phyloP scores from a whole-genome alignment of 2,888 invertebrate genomes.

The Leptinotarsa haldemani region DNA sequence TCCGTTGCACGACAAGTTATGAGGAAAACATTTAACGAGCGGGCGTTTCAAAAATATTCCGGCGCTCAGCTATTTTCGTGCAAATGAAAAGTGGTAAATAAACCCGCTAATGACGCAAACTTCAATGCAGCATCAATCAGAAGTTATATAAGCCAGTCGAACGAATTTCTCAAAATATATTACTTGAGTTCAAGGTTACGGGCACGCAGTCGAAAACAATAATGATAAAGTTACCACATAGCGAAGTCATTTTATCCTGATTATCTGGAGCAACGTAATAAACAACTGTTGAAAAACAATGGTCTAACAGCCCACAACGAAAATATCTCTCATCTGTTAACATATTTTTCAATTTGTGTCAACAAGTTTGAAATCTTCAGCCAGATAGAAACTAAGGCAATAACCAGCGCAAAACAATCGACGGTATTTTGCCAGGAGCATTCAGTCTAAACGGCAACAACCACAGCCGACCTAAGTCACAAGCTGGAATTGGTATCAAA shows the following conservation, averaged over 20 bases:
- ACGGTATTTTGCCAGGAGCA: no score
- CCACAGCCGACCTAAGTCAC: no score
- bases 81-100: conserved; percentile 1
- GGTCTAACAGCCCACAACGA: no score
- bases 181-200: background rate
- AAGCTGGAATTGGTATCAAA: no score
- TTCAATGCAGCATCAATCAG: background rate
- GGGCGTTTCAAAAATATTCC: background rate
- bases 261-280: background rate
- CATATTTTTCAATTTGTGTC: no score
- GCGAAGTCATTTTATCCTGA: background rate
- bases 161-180: background rate
- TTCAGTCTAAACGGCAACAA: no score
- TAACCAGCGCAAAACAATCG: no score
- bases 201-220: background rate
- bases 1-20: background rate
- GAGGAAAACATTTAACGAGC: background rate
- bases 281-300: no score
- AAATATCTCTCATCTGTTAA: no score
- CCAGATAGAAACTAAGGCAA: no score
- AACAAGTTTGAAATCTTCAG: no score
- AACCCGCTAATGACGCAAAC: background rate
- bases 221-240: background rate
- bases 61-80: conserved; percentile 10
- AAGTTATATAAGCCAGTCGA: background rate